Conservation (phyloP, 2,888 invertebrate species). For the Hirtodrosophila trivittata region DNA sequence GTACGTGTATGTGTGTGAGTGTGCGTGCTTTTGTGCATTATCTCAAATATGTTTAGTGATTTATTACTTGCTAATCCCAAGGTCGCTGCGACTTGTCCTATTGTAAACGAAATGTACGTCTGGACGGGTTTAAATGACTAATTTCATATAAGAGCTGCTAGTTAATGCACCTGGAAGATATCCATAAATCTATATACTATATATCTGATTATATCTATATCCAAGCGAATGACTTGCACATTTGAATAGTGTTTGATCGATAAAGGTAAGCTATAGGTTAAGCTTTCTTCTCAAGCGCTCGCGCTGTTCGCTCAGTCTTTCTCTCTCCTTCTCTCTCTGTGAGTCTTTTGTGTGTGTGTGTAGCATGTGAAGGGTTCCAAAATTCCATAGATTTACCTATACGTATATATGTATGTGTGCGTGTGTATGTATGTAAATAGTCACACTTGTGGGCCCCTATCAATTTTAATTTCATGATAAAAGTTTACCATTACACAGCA, state of each 20-base stretch:
- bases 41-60: constrained; percentile 35
- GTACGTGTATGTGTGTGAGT: constrained; percentile 19
- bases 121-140: constrained; percentile 37
- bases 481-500: constrained; percentile 68
- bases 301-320: not conserved
- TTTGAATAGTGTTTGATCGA: constrained; percentile 1
- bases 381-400: not conserved
- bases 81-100: constrained; percentile 47
- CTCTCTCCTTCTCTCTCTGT: constrained; percentile 1
- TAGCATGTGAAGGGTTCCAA: constrained; percentile 1
- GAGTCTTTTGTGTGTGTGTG: not conserved
- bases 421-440: constrained; percentile 15
- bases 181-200: too few species aligned
- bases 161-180: too few species aligned
- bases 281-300: constrained; percentile 34
- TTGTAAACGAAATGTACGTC: constrained; percentile 39
- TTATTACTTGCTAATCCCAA: constrained; percentile 69
- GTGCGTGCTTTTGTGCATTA: constrained; percentile 20
- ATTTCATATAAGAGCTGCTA: constrained; percentile 20
- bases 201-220: not conserved
- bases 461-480: constrained; percentile 71
- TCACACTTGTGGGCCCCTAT: constrained; percentile 54
- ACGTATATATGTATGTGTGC: not conserved
- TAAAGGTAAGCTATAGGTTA: not conserved
- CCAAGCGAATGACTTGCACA: constrained; percentile 42